Conservation (phyloP, 2,113 vertebrate species). For the Gopherus flavomarginatus region DNA sequence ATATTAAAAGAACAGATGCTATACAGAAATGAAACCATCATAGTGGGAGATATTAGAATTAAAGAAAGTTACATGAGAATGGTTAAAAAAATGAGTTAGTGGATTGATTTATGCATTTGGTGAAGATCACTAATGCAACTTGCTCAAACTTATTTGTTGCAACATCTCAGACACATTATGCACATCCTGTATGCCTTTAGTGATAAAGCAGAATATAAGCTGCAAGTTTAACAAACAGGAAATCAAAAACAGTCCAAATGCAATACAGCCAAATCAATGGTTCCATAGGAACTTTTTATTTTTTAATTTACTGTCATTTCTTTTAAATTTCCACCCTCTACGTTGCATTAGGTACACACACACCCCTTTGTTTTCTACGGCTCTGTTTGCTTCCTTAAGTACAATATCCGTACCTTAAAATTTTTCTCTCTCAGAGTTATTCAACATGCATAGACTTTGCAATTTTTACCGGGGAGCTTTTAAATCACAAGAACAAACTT, state of each 20-base stretch:
- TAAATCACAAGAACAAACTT: neutral
- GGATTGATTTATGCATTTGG: neutral
- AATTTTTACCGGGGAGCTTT: neutral
- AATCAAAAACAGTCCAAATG: conserved; percentile 24
- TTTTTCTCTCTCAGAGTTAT: neutral
- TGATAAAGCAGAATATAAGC: neutral
- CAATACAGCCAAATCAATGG: neutral
- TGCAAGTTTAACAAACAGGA: conserved; percentile 50
- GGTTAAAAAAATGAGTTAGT: fast-evolving
- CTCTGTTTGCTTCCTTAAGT: neutral
- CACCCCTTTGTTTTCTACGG: neutral
- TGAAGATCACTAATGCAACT: fast-evolving
- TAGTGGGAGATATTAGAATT: fast-evolving
- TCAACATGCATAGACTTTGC: neutral
- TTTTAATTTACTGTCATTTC: neutral
- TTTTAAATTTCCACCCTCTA: neutral
- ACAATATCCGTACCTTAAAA: neutral
- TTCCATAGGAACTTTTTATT: fast-evolving
- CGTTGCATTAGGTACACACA: fast-evolving
- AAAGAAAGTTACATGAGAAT: fast-evolving
- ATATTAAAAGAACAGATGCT: neutral
- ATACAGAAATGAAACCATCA: neutral
- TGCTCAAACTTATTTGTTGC: neutral
- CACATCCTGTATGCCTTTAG: neutral
- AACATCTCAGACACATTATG: neutral